Evolutionary conservation across 2,113 vertebrate species (phyloP).

Genomic region (Tapirus terrestris): DNA sequence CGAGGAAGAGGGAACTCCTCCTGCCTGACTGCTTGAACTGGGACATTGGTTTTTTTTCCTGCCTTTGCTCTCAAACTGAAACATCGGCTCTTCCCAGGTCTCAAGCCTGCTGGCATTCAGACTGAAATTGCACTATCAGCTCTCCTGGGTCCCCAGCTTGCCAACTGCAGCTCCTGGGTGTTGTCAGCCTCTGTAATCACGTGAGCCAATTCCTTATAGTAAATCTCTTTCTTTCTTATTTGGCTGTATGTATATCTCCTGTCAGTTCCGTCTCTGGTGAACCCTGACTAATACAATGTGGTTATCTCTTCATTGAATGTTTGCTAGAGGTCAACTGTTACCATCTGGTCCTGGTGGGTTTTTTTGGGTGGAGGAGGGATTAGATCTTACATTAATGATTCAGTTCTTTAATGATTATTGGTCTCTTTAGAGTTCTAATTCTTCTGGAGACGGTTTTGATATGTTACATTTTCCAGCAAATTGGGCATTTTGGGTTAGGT

Average conservation of each 20-base stretch:
- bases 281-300: not conserved
- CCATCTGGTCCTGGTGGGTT: not conserved
- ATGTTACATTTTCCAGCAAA: not conserved
- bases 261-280: not conserved
- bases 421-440: constrained; percentile 3
- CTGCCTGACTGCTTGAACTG: not conserved
- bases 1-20: not conserved
- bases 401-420: not conserved
- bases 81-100: not conserved
- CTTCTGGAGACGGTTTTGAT: not conserved
- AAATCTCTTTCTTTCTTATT: not conserved
- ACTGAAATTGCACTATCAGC: not conserved
- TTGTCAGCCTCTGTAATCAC: not conserved
- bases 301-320: not conserved
- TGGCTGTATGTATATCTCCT: not conserved
- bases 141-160: not conserved
- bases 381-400: not conserved
- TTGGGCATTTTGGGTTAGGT: not conserved
- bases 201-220: not conserved
- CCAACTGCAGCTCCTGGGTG: not conserved
- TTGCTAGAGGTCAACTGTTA: not conserved
- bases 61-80: not conserved
- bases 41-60: not conserved
- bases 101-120: not conserved
- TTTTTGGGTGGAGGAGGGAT: not conserved